These are phyloP conservation scores for Crepidodera aurea DNA, from an alignment of 2,888 invertebrate species.

Conservation along the genomic window DNA sequence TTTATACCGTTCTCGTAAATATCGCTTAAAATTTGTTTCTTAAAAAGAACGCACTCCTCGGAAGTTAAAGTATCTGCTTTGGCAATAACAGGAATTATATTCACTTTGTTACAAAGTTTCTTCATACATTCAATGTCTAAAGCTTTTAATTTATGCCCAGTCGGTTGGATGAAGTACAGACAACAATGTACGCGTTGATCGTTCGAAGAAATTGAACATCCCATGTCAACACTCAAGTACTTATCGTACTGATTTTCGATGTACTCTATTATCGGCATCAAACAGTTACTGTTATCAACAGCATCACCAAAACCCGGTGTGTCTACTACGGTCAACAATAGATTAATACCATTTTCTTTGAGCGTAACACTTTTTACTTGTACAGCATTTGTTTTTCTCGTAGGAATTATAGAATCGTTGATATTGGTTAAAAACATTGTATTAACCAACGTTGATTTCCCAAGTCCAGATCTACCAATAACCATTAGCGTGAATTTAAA, in stretches of 20 bases:
- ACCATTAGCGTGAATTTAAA: slow-evolving; percentile 98
- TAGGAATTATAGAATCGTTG: slow-evolving; percentile 93
- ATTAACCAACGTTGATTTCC: slow-evolving; percentile 98
- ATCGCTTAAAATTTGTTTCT: slow-evolving; percentile 96
- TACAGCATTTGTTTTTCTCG: slow-evolving; percentile 95
- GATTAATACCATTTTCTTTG: slow-evolving; percentile 96
- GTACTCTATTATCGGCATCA: slow-evolving; percentile 97
- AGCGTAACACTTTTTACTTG: slow-evolving; percentile 92
- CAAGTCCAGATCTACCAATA: slow-evolving; percentile 95
- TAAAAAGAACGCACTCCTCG: slow-evolving; percentile 94
- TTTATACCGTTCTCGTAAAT: slow-evolving; percentile 96
- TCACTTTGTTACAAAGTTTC: slow-evolving; percentile 96
- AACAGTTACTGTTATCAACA: slow-evolving; percentile 98
- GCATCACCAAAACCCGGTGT: slow-evolving; percentile 99
- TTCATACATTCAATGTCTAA: slow-evolving; percentile 99
- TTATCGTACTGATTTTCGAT: slow-evolving; percentile 98
- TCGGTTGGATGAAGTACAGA: slow-evolving; percentile 97
- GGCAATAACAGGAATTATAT: slow-evolving; percentile 97
- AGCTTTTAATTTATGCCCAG: slow-evolving; percentile 95
- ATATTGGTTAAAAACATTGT: slow-evolving; percentile 98
- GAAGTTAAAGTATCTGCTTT: slow-evolving; percentile 99
- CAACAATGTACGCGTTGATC: slow-evolving; percentile 98
- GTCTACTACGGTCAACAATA: slow-evolving; percentile 95
- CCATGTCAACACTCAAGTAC: slow-evolving; percentile 94
- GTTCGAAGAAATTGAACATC: slow-evolving; percentile 83